Conservation (phyloP, 2,888 invertebrate species). For the Tridacna crocea region DNA sequence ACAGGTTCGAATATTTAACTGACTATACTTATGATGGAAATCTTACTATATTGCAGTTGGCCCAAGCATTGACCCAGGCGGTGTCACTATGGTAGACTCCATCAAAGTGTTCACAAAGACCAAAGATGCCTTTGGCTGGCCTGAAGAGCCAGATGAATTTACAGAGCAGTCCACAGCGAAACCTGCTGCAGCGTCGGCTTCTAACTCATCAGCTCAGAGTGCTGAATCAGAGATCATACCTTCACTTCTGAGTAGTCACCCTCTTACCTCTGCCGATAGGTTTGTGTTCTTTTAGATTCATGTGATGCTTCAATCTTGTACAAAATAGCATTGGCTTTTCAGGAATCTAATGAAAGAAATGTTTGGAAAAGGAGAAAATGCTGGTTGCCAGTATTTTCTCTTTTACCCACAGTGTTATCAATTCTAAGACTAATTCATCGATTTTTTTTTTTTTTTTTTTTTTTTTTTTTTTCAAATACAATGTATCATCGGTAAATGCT, state of each 20-base stretch:
- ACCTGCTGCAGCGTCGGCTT: conserved; percentile 34
- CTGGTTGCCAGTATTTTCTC: too few relatives aligned
- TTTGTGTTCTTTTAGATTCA: conserved; percentile 43
- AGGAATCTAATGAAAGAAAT: too few relatives aligned
- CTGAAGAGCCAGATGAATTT: conserved; percentile 95
- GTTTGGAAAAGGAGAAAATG: too few relatives aligned
- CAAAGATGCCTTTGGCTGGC: conserved; percentile 98
- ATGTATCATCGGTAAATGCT: too few relatives aligned
- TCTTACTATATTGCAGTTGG: conserved; percentile 79
- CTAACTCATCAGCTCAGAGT: conserved; percentile 38
- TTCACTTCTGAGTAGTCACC: conserved; percentile 74
- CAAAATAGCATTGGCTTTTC: too few relatives aligned
- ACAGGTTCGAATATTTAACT: too few relatives aligned
- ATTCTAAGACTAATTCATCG: too few relatives aligned
- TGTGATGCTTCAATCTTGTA: too few relatives aligned
- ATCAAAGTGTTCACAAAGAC: conserved; percentile 97
- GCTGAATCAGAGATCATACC: conserved; percentile 63
- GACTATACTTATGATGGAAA: too few relatives aligned
- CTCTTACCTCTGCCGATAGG: conserved; percentile 88
- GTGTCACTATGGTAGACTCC: conserved; percentile 96
- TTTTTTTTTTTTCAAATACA: too few relatives aligned
- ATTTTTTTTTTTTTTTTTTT: too few relatives aligned
- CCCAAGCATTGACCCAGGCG: conserved; percentile 87
- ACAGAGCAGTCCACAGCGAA: conserved; percentile 69
- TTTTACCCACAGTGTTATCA: too few relatives aligned